Percentiles rank a stretch among this genome's conserved stretches.
These are phyloP conservation scores for Acanthis flammea DNA, from an alignment of 2,797 vertebrate species.

Conservation along the genomic window DNA sequence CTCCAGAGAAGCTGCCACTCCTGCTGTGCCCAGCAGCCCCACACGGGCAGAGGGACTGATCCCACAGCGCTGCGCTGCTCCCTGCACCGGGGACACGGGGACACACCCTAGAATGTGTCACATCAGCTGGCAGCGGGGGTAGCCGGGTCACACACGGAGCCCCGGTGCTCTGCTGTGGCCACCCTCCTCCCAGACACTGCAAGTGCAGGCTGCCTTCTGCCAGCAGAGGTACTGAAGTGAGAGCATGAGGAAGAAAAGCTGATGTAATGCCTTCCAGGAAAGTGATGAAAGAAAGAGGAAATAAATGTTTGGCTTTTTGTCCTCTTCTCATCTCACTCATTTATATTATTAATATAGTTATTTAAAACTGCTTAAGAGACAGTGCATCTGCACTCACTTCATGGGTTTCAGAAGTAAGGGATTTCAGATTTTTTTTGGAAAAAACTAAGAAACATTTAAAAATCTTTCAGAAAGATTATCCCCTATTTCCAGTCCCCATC, in stretches of 20 bases:
- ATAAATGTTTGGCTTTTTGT: neutral
- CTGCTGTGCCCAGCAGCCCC: neutral
- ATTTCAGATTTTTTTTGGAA: fast-evolving
- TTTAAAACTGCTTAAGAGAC: neutral
- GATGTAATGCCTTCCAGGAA: neutral
- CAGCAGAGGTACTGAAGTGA: neutral
- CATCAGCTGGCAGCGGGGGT: fast-evolving
- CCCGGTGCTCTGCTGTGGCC: neutral
- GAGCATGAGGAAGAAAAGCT: neutral
- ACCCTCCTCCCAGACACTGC: neutral
- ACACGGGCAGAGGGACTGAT: fast-evolving
- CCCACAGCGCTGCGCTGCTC: fast-evolving
- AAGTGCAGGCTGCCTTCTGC: neutral
- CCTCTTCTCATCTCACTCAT: neutral
- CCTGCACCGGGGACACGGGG: neutral
- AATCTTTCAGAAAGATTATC: neutral
- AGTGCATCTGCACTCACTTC: neutral
- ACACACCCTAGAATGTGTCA: neutral
- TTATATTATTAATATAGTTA: neutral
- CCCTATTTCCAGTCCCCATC: neutral
- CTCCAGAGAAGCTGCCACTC: neutral
- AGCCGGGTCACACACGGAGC: fast-evolving
- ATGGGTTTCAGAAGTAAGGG: neutral
- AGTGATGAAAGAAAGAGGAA: neutral
- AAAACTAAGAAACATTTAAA: neutral